Evolutionary conservation across 2,888 invertebrate species (phyloP).

Genomic region (Drepana falcataria): DNA sequence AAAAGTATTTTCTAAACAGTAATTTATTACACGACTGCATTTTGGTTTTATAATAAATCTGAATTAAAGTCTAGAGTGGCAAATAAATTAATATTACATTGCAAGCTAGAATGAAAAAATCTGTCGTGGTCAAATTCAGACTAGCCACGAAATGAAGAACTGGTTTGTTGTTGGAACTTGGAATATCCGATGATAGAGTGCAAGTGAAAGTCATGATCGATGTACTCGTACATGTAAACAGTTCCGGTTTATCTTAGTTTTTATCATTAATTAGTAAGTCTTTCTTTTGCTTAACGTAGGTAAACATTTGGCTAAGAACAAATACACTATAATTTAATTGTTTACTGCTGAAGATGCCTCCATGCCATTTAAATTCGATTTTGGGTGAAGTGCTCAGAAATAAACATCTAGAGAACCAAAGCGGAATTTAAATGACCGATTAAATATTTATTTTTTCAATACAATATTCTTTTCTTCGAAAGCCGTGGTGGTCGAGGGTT

Average conservation of each 20-base stretch:
- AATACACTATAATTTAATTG: slow-evolving; percentile 6
- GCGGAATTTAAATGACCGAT: too few species aligned
- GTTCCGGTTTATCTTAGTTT: slow-evolving; percentile 64
- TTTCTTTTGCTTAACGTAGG: slow-evolving; percentile 17
- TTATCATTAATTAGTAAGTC: slow-evolving; percentile 48
- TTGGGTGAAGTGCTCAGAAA: not conserved
- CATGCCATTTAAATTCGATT: too few species aligned
- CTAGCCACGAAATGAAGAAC: slow-evolving; percentile 51
- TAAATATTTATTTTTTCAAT: too few species aligned
- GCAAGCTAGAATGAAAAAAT: slow-evolving; percentile 24
- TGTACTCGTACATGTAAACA: slow-evolving; percentile 49
- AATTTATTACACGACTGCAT: slow-evolving; percentile 36
- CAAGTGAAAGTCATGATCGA: slow-evolving; percentile 74
- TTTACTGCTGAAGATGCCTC: not conserved
- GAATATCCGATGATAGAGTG: slow-evolving; percentile 71
- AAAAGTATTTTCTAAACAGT: slow-evolving; percentile 26
- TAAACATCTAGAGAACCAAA: too few species aligned
- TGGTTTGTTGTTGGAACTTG: slow-evolving; percentile 64
- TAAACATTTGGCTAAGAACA: slow-evolving; percentile 13
- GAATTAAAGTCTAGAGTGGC: slow-evolving; percentile 17
- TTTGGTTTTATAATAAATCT: slow-evolving; percentile 26
- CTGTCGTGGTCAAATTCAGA: slow-evolving; percentile 36
- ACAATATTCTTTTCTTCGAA: too few species aligned
- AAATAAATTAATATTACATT: slow-evolving; percentile 41
- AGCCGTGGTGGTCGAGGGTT: too few species aligned